These are phyloP conservation scores for Thripadectes ignobilis DNA, from an alignment of 2,797 vertebrate genomes.

Conservation along the genomic window DNA sequence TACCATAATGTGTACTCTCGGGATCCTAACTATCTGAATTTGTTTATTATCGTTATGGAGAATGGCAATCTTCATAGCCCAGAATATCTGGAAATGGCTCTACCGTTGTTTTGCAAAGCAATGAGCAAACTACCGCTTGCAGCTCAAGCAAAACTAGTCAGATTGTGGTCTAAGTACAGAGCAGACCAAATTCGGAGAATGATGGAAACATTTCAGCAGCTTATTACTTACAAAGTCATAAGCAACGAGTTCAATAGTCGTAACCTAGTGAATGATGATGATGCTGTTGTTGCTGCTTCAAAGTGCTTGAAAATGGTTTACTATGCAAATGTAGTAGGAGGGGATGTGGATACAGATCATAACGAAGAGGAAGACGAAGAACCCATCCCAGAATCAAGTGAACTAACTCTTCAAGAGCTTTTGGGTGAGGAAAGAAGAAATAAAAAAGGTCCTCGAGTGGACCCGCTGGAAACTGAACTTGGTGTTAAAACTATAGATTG, in stretches of 20 bases:
- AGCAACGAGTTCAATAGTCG: constrained; percentile 93
- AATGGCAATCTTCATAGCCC: constrained; percentile 98
- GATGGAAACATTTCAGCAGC: constrained; percentile 98
- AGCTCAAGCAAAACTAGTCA: constrained; percentile 88
- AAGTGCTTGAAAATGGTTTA: constrained; percentile 98
- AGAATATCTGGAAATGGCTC: constrained; percentile 94
- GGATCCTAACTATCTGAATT: constrained; percentile 95
- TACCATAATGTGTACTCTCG: constrained; percentile 94
- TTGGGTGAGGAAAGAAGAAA: constrained; percentile 94
- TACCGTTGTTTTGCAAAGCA: constrained; percentile 96
- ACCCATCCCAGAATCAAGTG: constrained; percentile 90
- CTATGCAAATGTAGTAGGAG: constrained; percentile 93
- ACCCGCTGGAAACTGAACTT: constrained; percentile 93
- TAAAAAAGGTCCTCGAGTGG: constrained; percentile 91
- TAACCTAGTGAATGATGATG: constrained; percentile 94
- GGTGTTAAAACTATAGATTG: constrained; percentile 90
- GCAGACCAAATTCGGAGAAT: constrained; percentile 89
- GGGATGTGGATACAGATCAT: constrained; percentile 89
- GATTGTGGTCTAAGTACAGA: constrained; percentile 89
- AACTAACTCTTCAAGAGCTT: constrained; percentile 92
- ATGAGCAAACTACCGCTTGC: constrained; percentile 95
- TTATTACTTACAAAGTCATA: constrained; percentile 97
- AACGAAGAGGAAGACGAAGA: constrained; percentile 96
- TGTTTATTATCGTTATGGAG: constrained; percentile 97
- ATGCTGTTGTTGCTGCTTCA: constrained; percentile 92